Evolutionary conservation across 2,888 invertebrate species (phyloP).

Genomic region (Thereva nobilitata): DNA sequence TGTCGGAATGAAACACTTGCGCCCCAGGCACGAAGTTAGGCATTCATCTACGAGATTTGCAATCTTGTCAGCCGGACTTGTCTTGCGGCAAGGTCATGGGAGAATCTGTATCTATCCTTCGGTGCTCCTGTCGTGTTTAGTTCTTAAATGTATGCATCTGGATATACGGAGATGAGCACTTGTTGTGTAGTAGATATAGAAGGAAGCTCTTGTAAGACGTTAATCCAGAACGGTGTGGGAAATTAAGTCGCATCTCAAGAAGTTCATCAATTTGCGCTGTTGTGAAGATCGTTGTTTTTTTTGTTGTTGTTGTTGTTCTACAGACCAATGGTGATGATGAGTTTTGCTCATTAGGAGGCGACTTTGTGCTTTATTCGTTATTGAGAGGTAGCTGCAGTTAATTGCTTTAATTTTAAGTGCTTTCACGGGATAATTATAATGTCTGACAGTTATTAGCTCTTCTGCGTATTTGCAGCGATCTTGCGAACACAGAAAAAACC

Average conservation of each 20-base stretch:
- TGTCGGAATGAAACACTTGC: conserved; percentile 18
- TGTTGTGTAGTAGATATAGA: conserved; percentile 2
- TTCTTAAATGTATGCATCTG: no score
- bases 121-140: no score
- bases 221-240: conserved; percentile 13
- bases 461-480: neutral
- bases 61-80: conserved; percentile 26
- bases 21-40: neutral
- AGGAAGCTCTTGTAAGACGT: conserved; percentile 14
- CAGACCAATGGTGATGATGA: conserved; percentile 33
- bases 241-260: conserved; percentile 31
- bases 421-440: conserved; percentile 31
- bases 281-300: conserved; percentile 3
- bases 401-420: conserved; percentile 44
- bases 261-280: conserved; percentile 33
- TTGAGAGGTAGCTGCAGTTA: conserved; percentile 45
- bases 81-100: conserved; percentile 37
- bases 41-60: conserved; percentile 8
- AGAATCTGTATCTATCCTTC: conserved; percentile 15
- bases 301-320: neutral
- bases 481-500: no score
- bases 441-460: conserved; percentile 33
- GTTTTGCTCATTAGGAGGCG: conserved; percentile 44
- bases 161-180: neutral
- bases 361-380: conserved; percentile 42